Conservation (phyloP, 1,140 invertebrate genomes). For the Campoletis sonorensis region DNA sequence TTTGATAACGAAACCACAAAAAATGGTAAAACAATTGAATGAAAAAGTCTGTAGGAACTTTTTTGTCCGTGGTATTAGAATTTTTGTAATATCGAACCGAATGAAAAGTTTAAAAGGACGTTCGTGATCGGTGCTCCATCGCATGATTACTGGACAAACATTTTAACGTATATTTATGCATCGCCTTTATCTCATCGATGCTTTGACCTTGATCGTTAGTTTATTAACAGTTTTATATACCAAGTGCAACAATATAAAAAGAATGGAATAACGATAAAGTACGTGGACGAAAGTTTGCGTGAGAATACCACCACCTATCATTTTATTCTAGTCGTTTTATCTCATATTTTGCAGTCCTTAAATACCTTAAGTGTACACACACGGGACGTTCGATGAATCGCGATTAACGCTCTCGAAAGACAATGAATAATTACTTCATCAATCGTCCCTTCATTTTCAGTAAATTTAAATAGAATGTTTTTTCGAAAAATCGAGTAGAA, state of each 20-base stretch:
- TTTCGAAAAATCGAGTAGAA: too few species aligned
- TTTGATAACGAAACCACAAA: too few species aligned
- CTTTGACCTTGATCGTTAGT: not conserved
- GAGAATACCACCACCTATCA: not conserved
- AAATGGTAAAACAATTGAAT: too few species aligned
- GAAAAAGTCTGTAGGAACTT: not conserved
- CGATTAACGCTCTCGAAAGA: too few species aligned
- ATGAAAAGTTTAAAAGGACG: not conserved
- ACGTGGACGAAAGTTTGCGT: not conserved
- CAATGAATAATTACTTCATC: too few species aligned
- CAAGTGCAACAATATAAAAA: not conserved
- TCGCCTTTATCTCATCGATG: slow-evolving; percentile 9
- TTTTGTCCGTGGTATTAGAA: not conserved
- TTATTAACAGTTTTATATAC: not conserved
- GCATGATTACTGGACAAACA: slow-evolving; percentile 51
- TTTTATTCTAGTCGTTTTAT: not conserved
- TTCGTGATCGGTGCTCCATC: slow-evolving; percentile 12
- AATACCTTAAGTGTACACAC: not conserved
- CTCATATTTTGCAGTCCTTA: not conserved
- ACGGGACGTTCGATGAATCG: too few species aligned
- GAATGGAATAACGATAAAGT: not conserved
- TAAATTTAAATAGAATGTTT: too few species aligned
- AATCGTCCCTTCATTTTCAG: too few species aligned
- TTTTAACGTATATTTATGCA: not conserved
- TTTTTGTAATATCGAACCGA: not conserved